A percentile compares a stretch with the other conserved stretches of the same genome.
phyloP scores from a whole-genome alignment of 2,113 vertebrate species.

The Castor canadensis region DNA sequence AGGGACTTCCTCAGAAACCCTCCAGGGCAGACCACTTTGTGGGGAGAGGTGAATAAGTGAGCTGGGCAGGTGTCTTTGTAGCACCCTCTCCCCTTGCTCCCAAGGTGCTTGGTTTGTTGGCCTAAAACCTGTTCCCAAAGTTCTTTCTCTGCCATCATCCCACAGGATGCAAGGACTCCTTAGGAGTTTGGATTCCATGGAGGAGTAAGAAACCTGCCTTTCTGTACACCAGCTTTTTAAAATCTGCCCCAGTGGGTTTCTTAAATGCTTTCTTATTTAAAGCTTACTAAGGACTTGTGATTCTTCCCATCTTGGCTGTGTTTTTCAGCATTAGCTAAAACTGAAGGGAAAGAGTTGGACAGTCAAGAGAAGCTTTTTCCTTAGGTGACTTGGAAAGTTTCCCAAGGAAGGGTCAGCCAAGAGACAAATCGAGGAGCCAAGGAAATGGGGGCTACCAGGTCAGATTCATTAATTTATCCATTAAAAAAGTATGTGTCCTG shows the following conservation, averaged over 20 bases:
- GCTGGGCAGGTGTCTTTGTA: too few relatives aligned
- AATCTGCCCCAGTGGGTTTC: not conserved
- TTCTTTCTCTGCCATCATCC: not conserved
- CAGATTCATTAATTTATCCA: not conserved
- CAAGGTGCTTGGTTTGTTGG: not conserved
- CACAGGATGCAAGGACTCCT: not conserved
- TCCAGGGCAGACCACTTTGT: not conserved
- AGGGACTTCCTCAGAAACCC: not conserved
- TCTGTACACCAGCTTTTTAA: not conserved
- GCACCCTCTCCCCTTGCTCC: not conserved
- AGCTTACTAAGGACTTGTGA: not conserved
- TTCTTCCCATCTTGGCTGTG: not conserved
- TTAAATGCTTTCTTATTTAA: slow-evolving; percentile 4
- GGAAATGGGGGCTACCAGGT: not conserved
- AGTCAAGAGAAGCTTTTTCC: slow-evolving; percentile 37
- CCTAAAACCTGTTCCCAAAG: not conserved
- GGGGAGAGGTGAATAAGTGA: not conserved
- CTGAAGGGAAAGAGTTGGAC: not conserved
- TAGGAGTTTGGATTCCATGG: not conserved
- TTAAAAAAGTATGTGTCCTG: not conserved
- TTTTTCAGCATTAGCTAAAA: slow-evolving; percentile 21
- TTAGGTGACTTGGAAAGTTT: not conserved
- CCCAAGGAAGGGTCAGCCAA: not conserved
- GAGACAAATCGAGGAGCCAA: slow-evolving; percentile 26
- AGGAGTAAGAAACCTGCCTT: slow-evolving; percentile 16